These are phyloP conservation scores for Sinotaia quadrata DNA, from an alignment of 2,888 invertebrate genomes.

Conservation along the genomic window DNA sequence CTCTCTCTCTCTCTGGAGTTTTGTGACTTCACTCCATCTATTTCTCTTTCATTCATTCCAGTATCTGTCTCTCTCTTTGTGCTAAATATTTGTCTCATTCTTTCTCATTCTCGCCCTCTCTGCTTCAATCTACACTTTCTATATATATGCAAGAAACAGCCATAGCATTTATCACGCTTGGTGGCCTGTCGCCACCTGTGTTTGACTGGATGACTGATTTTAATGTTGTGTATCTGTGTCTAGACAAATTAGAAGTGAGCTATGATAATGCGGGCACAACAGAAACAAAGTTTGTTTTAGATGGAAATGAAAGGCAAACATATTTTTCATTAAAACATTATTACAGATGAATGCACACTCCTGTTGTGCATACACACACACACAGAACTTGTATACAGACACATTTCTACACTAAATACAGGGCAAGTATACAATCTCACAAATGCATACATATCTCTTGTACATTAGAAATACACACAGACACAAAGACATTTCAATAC, in stretches of 20 bases:
- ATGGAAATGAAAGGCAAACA: too few relatives aligned
- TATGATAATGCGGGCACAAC: too few relatives aligned
- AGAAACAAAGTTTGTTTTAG: too few relatives aligned
- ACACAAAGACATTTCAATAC: neutral
- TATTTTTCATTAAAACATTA: too few relatives aligned
- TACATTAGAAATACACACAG: neutral
- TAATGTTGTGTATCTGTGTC: too few relatives aligned
- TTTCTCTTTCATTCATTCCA: constrained; percentile 1
- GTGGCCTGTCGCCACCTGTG: too few relatives aligned
- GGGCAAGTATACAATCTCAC: neutral
- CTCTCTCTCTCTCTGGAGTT: neutral
- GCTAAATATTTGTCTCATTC: too few relatives aligned
- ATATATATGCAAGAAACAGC: too few relatives aligned
- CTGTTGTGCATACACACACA: neutral
- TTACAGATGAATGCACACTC: too few relatives aligned
- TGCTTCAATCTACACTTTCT: neutral
- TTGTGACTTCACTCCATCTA: neutral
- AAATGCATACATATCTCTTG: neutral
- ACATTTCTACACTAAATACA: neutral
- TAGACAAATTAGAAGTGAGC: too few relatives aligned
- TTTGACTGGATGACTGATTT: too few relatives aligned
- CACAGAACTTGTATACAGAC: neutral
- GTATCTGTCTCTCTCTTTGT: constrained; percentile 1
- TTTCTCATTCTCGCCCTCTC: neutral
- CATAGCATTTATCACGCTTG: too few relatives aligned